Base-by-base conservation (phyloP, 2,797 vertebrate genomes). In the Argya squamiceps region DNA sequence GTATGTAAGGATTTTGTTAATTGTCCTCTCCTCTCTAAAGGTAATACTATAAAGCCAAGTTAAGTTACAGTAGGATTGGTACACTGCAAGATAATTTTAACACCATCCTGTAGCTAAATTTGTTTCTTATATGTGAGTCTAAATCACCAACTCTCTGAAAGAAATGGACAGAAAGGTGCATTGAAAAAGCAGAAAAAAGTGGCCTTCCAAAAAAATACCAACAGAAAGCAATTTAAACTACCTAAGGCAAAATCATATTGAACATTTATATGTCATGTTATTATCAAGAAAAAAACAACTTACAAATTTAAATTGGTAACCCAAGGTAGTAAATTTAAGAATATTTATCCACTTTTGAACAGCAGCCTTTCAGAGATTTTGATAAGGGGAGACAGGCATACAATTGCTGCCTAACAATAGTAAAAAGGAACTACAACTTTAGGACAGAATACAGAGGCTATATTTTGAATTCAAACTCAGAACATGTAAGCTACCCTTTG, bases 381-480 rank as follows among this genome's bases (percentile, higher is more conserved):
- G 73, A 62, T 67, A 60, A 62, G 39, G 50, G 58, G 16, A 93
- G 87, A 83, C 87, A 91, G 68, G 76, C 87, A 64, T n/a, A 84
- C 73, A 95, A 86, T 52, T 75, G 87, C 89, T 84, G 73, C 69
- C 64, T 49, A 93, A 92, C 84, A 95, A 85, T 26, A 75, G 89
- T n/a, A 62, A 69, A 94, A 90, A 86, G 49, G 62, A 95, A 34
- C 82, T 76, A 60, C 3, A 91, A 86, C 84, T 76, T 93, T 50
- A 75, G 65, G 52, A 69, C 12, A 41, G 59, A 92, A 82, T 27
- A 65, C 16, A 56, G 46, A 82, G 30, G 59, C 62, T 41, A 1
- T 32, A 71, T 64, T 92, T 93, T 84, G 32, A 82, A 93, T 80
- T 94, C 53, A 58, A 76, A 76, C 68, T 94, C 60, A 22, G 52